Base-by-base conservation (phyloP, 2,797 vertebrate species). In the Menidia menidia region DNA sequence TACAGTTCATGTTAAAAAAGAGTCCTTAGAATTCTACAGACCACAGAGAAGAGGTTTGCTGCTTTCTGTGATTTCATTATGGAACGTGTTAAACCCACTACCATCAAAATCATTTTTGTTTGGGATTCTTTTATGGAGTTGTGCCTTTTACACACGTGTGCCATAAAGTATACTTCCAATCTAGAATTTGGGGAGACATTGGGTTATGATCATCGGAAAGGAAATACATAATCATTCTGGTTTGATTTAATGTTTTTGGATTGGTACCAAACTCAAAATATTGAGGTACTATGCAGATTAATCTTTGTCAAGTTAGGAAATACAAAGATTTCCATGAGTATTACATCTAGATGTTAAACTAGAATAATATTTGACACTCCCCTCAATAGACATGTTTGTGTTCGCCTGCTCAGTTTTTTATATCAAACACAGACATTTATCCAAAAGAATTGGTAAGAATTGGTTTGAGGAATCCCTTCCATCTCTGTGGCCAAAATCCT, bases 381-480 rank as follows among this genome's bases (percentile, higher is more conserved):
- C 52, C 64, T 74, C 72, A 68, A 31, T 48, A 30, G 51, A 30
- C 32, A 64, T 35, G 7, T 53, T 53, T 50, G 32, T 66, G 52
- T 53, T 41, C 53, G 8, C 47, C 25, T 59, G 69, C 65, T 32
- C 58, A 71, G 61, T 70, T 79, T 69, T 62, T 68, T 19, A 45
- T 56, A 60, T 78, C 72, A 60, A 35, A 64, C 68, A 7, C 69
- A 31, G 80, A 82, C 71, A 66, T 55, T 33, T 10, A 72, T 75
- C 74, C 69, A 50, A 19, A 60, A 25, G 25, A 25, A 25, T 25
- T 25, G 25, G 25, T 25, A 57, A 70, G 53, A 65, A 67, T 60
- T 48, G 41, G 31, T 85, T 65, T 71, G 4, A 8, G 64, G 75
- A 80, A 83, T 84, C 83, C 43, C 55, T 57, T 72, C 75, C 71